These are phyloP conservation scores for Coracopsis vasa DNA, from an alignment of 2,113 vertebrate genomes.

Conservation along the genomic window DNA sequence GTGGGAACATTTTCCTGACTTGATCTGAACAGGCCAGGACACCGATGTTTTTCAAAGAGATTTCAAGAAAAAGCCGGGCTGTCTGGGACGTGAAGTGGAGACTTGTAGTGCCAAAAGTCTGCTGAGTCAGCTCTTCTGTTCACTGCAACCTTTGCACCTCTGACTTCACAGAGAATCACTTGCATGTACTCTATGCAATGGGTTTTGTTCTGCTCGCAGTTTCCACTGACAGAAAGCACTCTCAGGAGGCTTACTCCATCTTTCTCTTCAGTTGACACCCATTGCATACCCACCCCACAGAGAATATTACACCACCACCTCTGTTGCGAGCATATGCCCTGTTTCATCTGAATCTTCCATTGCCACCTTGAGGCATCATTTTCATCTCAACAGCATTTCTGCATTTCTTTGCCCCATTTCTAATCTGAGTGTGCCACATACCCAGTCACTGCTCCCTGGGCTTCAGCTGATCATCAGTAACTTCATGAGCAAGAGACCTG, in stretches of 20 bases:
- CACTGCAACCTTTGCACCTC: accelerated
- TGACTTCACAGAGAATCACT: neutral
- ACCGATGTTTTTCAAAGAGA: neutral
- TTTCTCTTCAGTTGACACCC: neutral
- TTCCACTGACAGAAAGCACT: neutral
- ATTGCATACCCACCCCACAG: too few species aligned
- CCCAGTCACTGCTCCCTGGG: neutral
- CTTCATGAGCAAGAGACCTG: neutral
- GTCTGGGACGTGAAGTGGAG: neutral
- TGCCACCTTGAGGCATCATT: neutral
- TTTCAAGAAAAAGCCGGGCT: neutral
- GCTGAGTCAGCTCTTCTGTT: neutral
- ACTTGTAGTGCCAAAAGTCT: neutral
- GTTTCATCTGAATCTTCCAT: neutral
- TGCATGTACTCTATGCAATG: neutral
- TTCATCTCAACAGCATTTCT: neutral
- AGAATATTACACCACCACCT: neutral
- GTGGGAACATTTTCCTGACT: neutral
- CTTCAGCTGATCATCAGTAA: neutral
- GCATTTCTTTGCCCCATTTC: neutral
- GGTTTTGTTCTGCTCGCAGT: neutral
- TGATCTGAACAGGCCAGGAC: neutral
- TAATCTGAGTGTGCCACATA: neutral
- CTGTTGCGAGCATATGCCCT: accelerated
- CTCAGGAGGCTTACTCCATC: neutral